Percentiles rank a stretch among this genome's conserved stretches.
Evolutionary conservation across 2,888 invertebrate species (phyloP).

Genomic region (Tortricodes alternella): DNA sequence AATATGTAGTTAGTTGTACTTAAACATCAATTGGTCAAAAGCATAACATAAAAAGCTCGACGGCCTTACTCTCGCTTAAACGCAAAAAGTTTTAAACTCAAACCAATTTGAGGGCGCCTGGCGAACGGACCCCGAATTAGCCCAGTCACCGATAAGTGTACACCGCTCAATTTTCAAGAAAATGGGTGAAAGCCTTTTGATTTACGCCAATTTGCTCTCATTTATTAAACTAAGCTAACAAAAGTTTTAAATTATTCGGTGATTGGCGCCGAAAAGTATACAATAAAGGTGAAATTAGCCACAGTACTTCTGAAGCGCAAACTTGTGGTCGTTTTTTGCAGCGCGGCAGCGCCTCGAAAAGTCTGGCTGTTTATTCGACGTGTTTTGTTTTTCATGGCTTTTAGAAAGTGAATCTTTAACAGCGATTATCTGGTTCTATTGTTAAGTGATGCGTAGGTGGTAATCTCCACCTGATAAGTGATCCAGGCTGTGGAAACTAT

Average conservation of each 20-base stretch:
- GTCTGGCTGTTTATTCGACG: constrained; percentile 4
- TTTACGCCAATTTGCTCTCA: constrained; percentile 58
- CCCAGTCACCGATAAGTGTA: constrained; percentile 31
- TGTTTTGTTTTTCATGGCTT: constrained; percentile 19
- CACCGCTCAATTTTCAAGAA: constrained; percentile 35
- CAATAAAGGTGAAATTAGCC: constrained; percentile 51
- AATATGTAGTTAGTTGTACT: neutral
- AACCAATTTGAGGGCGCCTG: constrained; percentile 37
- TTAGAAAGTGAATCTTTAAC: constrained; percentile 29
- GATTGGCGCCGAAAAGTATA: constrained; percentile 36
- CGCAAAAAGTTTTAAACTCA: constrained; percentile 32
- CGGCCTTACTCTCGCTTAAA: constrained; percentile 42
- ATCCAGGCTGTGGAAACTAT: constrained; percentile 26
- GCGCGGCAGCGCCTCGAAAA: neutral
- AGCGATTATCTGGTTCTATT: constrained; percentile 21
- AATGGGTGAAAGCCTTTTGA: constrained; percentile 65
- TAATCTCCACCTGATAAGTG: constrained; percentile 20
- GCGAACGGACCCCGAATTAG: constrained; percentile 39
- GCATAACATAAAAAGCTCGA: constrained; percentile 14
- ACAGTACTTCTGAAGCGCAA: constrained; percentile 46
- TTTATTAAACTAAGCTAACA: constrained; percentile 55
- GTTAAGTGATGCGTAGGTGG: constrained; percentile 27
- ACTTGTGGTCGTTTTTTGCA: constrained; percentile 22
- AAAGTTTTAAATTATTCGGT: constrained; percentile 49
- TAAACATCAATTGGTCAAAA: neutral